Base-by-base conservation (phyloP, 2,113 vertebrate species). In the Ivindomyrus marchei region DNA sequence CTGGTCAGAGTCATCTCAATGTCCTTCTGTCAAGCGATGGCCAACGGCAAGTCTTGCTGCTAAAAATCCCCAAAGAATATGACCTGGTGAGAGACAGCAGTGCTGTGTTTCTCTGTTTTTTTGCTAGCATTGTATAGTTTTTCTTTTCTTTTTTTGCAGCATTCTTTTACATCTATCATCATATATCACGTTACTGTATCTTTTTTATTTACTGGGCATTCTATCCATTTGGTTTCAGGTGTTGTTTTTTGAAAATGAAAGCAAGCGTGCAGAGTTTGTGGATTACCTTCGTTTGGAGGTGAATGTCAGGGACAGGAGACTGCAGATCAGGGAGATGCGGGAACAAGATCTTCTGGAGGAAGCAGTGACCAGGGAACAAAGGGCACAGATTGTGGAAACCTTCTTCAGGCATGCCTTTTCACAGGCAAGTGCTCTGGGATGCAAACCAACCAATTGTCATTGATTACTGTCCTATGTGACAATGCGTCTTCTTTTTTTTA, bases 391-490 rank as follows among this genome's bases (percentile, higher is more conserved):
- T 90, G 95, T 99, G 93, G 98, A 99, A 91, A 97, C 95, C 19
- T 99, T 99, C 95, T 99, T 99, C 91, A 97, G 98, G 88, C 97
- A 98, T 2, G 96, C 98, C 10, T 99, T 99, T 94, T 96, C 97
- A 70, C 96, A 98, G 97, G 98, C 98, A 93, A n/a, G 21, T 13
- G 21, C 24, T 45, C 39, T 85, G 39, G 17, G 24, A 27, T 66
- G 24, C 88, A 50, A 31, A 5, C 49, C 49, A 36, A 31, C 24
- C 85, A 52, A 10, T 17, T 49, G 24, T 50, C 47, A 86, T 50
- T 49, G n/a, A 11, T 87, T 49, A 50, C 27, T 27, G 46, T 36
- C 50, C 4, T 86, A n/a, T 13, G 50, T 31, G 31, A 87, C 50
- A 56, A 21, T 24, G 47, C 42, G 0, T 53, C 27, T 56, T 53